Evolutionary conservation across 2,888 invertebrate species (phyloP).

Genomic region (Phortica magna): DNA sequence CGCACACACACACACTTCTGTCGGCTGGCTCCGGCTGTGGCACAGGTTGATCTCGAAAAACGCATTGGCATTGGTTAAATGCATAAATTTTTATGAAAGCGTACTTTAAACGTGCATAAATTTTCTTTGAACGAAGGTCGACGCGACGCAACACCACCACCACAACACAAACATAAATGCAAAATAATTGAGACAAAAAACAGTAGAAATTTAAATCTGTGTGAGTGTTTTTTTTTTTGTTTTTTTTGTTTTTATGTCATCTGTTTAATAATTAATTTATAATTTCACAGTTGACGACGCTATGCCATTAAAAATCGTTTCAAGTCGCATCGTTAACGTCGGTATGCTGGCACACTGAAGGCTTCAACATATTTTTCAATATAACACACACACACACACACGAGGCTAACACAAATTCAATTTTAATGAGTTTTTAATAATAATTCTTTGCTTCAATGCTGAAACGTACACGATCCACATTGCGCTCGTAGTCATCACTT

Average conservation of each 20-base stretch:
- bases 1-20: neutral
- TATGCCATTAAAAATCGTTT: conserved; percentile 7
- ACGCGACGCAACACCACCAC: conserved; percentile 1
- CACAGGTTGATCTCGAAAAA: conserved; percentile 3
- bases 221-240: neutral
- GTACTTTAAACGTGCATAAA: conserved; percentile 7
- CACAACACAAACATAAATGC: conserved; percentile 14
- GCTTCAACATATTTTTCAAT: neutral
- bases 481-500: neutral
- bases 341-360: neutral
- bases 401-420: conserved; percentile 5
- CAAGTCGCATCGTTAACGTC: neutral
- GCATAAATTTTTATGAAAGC: conserved; percentile 17
- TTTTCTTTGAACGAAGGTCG: neutral
- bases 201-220: neutral
- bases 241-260: neutral
- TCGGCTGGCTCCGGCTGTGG: neutral
- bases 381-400: neutral
- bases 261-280: conserved; percentile 17
- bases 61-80: conserved; percentile 11
- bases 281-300: conserved; percentile 11
- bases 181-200: conserved; percentile 15
- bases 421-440: conserved; percentile 30
- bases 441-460: conserved; percentile 22
- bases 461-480: neutral